phyloP scores from a whole-genome alignment of 2,888 invertebrate genomes.

The Schizotus pectinicornis region DNA sequence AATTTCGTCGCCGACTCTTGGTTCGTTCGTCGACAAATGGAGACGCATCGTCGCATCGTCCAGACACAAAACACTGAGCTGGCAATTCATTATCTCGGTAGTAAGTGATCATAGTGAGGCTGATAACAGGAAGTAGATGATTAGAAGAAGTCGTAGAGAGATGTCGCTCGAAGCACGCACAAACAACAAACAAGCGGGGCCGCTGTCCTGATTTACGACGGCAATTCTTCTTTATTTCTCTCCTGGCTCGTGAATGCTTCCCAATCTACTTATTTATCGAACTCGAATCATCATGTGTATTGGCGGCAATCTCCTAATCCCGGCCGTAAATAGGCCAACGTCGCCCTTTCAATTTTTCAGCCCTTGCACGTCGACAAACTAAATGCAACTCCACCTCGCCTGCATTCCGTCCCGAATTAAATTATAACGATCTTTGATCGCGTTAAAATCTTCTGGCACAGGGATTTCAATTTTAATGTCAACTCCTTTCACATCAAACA shows the following conservation, averaged over 20 bases:
- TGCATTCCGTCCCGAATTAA: slow-evolving; percentile 46
- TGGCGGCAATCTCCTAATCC: slow-evolving; percentile 18
- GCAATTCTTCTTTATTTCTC: slow-evolving; percentile 61
- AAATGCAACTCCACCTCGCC: slow-evolving; percentile 31
- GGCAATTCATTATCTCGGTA: slow-evolving; percentile 28
- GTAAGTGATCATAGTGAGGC: slow-evolving; percentile 20
- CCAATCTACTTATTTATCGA: slow-evolving; percentile 56
- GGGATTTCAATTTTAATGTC: slow-evolving; percentile 60
- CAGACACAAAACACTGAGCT: slow-evolving; percentile 12
- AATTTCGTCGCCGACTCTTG: not conserved
- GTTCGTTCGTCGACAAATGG: not conserved
- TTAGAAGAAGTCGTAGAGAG: slow-evolving; percentile 52
- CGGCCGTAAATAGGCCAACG: not conserved
- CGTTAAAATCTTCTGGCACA: slow-evolving; percentile 55
- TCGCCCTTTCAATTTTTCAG: slow-evolving; percentile 4
- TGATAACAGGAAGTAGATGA: slow-evolving; percentile 53
- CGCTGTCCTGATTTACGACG: slow-evolving; percentile 57
- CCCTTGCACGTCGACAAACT: not conserved
- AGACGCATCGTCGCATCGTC: not conserved
- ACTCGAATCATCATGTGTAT: slow-evolving; percentile 44
- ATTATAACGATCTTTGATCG: slow-evolving; percentile 58
- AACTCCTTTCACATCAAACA: slow-evolving; percentile 60
- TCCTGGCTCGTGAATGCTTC: slow-evolving; percentile 50
- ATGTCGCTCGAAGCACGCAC: slow-evolving; percentile 51
- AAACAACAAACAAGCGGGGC: slow-evolving; percentile 52